These are phyloP conservation scores for Syrrhaptes paradoxus DNA, from an alignment of 2,113 vertebrate species.

Conservation along the genomic window DNA sequence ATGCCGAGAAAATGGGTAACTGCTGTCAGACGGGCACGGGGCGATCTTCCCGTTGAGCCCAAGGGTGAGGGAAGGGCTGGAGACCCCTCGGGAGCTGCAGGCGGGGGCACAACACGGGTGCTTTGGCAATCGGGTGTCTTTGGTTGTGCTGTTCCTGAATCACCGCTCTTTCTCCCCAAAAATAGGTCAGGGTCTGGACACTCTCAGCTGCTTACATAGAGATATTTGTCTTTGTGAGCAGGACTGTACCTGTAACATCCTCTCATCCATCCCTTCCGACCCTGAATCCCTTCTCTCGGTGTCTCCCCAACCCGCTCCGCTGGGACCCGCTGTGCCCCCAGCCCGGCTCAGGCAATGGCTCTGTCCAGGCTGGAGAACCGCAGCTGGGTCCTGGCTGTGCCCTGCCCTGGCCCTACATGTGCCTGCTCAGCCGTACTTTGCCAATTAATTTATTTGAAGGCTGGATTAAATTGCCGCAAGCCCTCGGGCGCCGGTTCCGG, in stretches of 20 bases:
- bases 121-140: background rate
- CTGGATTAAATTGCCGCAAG: background rate
- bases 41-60: accelerated
- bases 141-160: background rate
- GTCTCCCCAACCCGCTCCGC: background rate
- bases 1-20: accelerated
- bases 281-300: background rate
- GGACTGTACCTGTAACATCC: background rate
- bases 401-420: accelerated
- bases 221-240: background rate
- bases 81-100: background rate
- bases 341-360: no score
- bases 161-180: background rate
- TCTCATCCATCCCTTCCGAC: background rate
- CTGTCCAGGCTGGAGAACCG: no score
- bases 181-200: background rate
- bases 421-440: background rate
- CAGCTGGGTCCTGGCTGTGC: no score
- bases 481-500: background rate
- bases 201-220: background rate
- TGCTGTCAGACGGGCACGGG: background rate
- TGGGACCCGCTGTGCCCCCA: background rate
- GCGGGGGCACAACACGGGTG: background rate
- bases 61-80: background rate
- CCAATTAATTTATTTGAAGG: background rate